Evolutionary conservation across 2,888 invertebrate species (phyloP).

Genomic region (Lagria hirta): DNA sequence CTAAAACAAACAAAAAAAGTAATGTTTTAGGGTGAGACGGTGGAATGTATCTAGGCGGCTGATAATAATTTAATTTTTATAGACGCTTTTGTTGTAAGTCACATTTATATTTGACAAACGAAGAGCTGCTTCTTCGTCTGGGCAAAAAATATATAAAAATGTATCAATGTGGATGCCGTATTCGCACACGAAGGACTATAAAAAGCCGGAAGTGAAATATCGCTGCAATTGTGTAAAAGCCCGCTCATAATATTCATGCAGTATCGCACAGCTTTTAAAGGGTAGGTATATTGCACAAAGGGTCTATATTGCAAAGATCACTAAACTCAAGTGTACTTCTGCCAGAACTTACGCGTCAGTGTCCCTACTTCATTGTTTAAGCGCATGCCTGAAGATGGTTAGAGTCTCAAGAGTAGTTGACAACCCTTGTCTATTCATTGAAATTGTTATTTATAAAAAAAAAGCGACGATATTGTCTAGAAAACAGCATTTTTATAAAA

Average conservation of each 20-base stretch:
- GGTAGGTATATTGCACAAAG: constrained; percentile 28
- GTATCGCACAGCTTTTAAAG: constrained; percentile 32
- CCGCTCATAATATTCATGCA: constrained; percentile 34
- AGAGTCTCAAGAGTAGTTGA: too few species aligned
- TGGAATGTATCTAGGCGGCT: too few species aligned
- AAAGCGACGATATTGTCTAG: too few species aligned
- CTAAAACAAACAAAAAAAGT: too few species aligned
- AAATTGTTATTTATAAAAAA: too few species aligned
- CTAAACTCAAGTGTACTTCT: constrained; percentile 29
- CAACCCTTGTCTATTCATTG: too few species aligned
- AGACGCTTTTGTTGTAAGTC: constrained; percentile 7
- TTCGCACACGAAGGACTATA: constrained; percentile 27
- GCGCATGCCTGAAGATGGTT: constrained; percentile 39
- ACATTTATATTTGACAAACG: constrained; percentile 21
- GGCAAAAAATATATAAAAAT: constrained; percentile 19
- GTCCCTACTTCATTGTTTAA: constrained; percentile 37
- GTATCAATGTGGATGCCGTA: constrained; percentile 29
- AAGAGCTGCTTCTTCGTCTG: too few species aligned
- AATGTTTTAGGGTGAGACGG: too few species aligned
- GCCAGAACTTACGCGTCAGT: constrained; percentile 24
- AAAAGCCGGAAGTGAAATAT: constrained; percentile 36
- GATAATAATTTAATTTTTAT: constrained; percentile 16
- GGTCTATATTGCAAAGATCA: constrained; percentile 34
- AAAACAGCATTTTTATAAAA: too few species aligned
- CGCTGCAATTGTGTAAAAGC: constrained; percentile 36